Evolutionary conservation across 92 coral and sea anemone genomes (phyloP).

Genomic region (Actinostola sp.): DNA sequence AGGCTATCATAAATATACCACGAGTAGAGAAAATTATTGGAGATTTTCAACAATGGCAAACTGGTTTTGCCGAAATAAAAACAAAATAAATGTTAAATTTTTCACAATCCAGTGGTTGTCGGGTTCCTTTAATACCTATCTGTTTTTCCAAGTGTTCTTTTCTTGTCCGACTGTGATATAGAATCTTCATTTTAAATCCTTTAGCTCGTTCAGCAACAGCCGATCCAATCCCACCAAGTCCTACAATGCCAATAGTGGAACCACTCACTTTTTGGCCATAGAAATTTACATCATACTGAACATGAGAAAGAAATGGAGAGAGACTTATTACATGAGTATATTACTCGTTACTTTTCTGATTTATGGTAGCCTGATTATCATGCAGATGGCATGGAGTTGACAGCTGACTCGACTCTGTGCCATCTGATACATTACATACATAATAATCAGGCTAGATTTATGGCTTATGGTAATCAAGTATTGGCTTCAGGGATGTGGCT

Average conservation of each 20-base stretch:
- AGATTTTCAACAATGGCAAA: too few species aligned
- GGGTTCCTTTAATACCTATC: neutral
- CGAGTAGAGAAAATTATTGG: too few species aligned
- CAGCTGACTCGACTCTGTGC: too few species aligned
- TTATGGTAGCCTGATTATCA: too few species aligned
- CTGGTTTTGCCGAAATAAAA: too few species aligned
- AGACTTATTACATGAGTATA: neutral
- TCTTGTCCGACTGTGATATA: constrained; percentile 73
- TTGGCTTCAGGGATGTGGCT: too few species aligned
- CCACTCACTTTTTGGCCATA: constrained; percentile 67
- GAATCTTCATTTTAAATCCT: constrained; percentile 76
- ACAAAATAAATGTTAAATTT: neutral
- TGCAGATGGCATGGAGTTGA: too few species aligned
- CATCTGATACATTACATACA: too few species aligned
- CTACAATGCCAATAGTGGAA: constrained; percentile 79
- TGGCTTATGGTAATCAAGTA: too few species aligned
- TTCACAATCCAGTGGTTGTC: neutral
- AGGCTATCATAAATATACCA: too few species aligned
- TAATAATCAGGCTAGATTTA: too few species aligned
- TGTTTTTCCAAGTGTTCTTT: constrained; percentile 53
- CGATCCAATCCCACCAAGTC: constrained; percentile 76
- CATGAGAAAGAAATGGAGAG: neutral
- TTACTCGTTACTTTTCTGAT: too few species aligned
- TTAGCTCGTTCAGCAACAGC: constrained; percentile 75
- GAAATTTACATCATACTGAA: constrained; percentile 22